Evolutionary conservation across 2,113 vertebrate species (phyloP).

Genomic region (Mirza zaza): DNA sequence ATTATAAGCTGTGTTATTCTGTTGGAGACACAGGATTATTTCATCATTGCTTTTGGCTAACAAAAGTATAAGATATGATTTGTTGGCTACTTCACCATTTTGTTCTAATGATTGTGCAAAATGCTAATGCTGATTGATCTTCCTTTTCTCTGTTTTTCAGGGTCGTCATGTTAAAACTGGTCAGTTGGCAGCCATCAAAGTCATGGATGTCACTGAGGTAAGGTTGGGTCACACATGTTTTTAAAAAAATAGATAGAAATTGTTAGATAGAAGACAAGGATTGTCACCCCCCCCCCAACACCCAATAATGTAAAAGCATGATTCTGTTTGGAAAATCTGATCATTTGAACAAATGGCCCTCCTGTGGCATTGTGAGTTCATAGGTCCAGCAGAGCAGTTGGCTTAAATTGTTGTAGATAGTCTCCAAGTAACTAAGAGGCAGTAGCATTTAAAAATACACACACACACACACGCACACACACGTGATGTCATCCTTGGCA

Average conservation of each 20-base stretch:
- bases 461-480: neutral
- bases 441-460: neutral
- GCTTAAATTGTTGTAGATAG: conserved; percentile 34
- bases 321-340: conserved; percentile 28
- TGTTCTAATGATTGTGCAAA: neutral
- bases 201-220: conserved; percentile 99
- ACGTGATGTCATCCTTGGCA: conserved; percentile 54
- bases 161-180: conserved; percentile 99
- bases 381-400: neutral
- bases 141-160: conserved; percentile 83
- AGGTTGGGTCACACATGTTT: conserved; percentile 71
- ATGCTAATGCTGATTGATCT: neutral
- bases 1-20: neutral
- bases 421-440: neutral
- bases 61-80: neutral
- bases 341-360: neutral
- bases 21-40: neutral
- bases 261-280: neutral
- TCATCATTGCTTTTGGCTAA: neutral
- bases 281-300: neutral
- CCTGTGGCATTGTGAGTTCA: neutral
- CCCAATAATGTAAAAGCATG: neutral
- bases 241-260: neutral
- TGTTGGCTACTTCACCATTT: neutral
- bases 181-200: conserved; percentile 98